Evolutionary conservation across 2,797 vertebrate genomes (phyloP).

Genomic region (Lagorchestes hirsutus): DNA sequence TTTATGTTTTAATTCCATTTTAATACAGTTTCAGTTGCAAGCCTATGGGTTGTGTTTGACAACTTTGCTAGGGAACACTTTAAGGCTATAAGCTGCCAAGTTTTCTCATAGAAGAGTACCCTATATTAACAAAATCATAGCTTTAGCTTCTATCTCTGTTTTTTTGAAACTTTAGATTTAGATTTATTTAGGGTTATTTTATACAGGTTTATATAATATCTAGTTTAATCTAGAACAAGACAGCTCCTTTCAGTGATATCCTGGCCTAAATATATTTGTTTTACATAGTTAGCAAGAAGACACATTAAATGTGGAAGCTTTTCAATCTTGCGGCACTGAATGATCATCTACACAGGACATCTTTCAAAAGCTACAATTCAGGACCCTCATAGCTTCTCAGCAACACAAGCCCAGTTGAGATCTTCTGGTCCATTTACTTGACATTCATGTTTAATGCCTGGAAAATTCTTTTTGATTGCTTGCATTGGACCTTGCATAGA

Average conservation of each 20-base stretch:
- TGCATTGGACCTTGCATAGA: no score
- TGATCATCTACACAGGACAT: conserved; percentile 82
- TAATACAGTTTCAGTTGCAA: no score
- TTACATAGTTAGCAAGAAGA: conserved; percentile 82
- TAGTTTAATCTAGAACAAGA: conserved; percentile 82
- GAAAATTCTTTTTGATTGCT: no score
- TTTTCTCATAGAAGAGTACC: no score
- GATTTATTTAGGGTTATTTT: conserved; percentile 84
- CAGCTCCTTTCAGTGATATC: conserved; percentile 84
- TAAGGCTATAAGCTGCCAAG: no score
- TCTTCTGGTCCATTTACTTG: conserved; percentile 88
- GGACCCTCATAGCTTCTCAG: conserved; percentile 86
- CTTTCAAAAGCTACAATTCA: conserved; percentile 88
- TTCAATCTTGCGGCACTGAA: conserved; percentile 86
- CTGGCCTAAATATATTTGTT: conserved; percentile 82
- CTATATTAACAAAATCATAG: no score
- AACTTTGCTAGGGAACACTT: no score
- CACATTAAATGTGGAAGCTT: conserved; percentile 86
- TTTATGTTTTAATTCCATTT: no score
- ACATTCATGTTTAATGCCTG: conserved; percentile 91
- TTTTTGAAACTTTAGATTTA: conserved; percentile 78
- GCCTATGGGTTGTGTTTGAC: no score
- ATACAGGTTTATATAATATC: conserved; percentile 82
- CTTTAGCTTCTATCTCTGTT: no score
- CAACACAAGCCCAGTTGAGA: conserved; percentile 83